These are phyloP conservation scores for Phymatocera aterrima DNA, from an alignment of 2,888 invertebrate genomes.

Conservation along the genomic window DNA sequence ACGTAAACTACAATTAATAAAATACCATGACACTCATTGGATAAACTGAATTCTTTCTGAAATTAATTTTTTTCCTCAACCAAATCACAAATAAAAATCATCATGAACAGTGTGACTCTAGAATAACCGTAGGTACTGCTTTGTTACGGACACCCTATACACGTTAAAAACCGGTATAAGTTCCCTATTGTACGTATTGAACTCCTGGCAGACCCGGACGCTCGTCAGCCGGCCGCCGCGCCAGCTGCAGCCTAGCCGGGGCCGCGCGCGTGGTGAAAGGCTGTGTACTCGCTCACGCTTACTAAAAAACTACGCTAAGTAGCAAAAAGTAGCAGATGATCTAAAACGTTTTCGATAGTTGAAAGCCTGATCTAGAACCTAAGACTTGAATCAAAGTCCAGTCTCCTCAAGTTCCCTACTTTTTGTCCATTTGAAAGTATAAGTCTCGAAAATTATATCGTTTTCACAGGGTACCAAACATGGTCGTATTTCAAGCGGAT, in stretches of 20 bases:
- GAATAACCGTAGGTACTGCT: too few species aligned
- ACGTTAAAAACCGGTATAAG: slow-evolving; percentile 20
- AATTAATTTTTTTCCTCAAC: neutral
- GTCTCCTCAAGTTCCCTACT: neutral
- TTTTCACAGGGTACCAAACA: too few species aligned
- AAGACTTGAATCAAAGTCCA: neutral
- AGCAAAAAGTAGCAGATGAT: slow-evolving; percentile 2
- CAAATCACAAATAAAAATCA: too few species aligned
- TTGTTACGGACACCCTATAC: too few species aligned
- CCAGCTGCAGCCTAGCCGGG: too few species aligned
- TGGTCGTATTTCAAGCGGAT: too few species aligned
- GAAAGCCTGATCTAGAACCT: slow-evolving; percentile 4
- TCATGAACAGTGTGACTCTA: too few species aligned
- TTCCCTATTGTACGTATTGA: slow-evolving; percentile 31
- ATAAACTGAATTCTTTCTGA: too few species aligned
- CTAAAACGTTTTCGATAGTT: slow-evolving; percentile 15
- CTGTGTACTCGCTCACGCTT: slow-evolving; percentile 3
- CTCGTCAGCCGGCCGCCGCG: too few species aligned
- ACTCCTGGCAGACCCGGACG: neutral
- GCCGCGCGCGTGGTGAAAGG: neutral
- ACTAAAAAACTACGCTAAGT: neutral
- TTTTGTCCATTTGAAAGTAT: neutral
- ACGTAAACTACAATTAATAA: slow-evolving; percentile 9
- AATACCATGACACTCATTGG: too few species aligned
- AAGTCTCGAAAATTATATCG: slow-evolving; percentile 10